Conservation (phyloP, 2,797 vertebrate species). For the Neostethus bicornis region DNA sequence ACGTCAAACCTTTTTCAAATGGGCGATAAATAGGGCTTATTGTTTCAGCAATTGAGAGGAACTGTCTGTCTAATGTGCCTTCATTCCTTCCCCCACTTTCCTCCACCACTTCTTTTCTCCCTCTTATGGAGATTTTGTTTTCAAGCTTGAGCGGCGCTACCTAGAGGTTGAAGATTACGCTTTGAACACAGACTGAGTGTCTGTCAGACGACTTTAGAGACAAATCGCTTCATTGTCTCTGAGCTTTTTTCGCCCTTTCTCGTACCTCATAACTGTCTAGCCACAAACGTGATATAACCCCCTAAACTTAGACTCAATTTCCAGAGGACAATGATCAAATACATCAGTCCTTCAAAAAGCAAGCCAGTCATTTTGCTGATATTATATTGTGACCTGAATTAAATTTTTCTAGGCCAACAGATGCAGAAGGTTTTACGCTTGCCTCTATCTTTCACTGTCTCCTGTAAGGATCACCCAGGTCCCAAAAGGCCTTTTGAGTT, state of each 20-base stretch:
- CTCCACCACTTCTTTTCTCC: conserved; percentile 50
- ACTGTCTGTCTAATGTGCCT: conserved; percentile 73
- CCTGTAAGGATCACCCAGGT: conserved; percentile 27
- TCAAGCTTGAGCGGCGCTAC: conserved; percentile 62
- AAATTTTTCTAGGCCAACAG: conserved; percentile 28
- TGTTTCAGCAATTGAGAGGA: conserved; percentile 73
- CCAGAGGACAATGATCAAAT: conserved; percentile 47
- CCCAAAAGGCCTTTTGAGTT: conserved; percentile 42
- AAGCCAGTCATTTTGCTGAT: conserved; percentile 3
- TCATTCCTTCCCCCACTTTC: conserved; percentile 48
- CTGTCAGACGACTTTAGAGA: conserved; percentile 62
- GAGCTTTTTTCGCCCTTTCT: conserved; percentile 27
- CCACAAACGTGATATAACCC: conserved; percentile 45
- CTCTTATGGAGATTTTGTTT: conserved; percentile 65
- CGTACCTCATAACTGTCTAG: neutral
- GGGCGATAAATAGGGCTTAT: conserved; percentile 82
- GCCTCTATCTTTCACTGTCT: conserved; percentile 40
- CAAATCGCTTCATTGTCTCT: conserved; percentile 51
- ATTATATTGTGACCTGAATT: conserved; percentile 32
- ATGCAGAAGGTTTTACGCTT: conserved; percentile 7
- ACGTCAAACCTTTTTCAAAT: conserved; percentile 74
- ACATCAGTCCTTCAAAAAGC: conserved; percentile 33
- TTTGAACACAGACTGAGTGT: conserved; percentile 64
- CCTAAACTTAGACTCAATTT: conserved; percentile 61
- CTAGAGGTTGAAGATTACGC: conserved; percentile 73